Base-by-base conservation (phyloP, 2,888 invertebrate genomes). In the Panorpa germanica region DNA sequence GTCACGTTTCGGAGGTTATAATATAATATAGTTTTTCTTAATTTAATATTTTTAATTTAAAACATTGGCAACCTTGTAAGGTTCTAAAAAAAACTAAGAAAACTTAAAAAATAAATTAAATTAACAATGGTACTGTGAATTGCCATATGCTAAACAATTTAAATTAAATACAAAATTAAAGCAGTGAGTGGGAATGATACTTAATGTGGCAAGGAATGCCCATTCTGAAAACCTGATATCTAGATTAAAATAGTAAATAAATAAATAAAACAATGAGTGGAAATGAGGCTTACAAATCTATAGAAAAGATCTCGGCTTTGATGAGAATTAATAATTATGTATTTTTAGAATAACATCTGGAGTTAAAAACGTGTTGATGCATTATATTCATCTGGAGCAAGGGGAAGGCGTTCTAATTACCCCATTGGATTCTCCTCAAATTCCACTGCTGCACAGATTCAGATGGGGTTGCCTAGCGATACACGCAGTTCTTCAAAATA, bases 301-400 rank as follows among this genome's bases (percentile, higher is more conserved):
- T n/a, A 11, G 21, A 9, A 13, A n/a, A n/a, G n/a, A n/a, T 14
- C 21, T 10, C 11, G 6, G 13, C 10, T 15, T 17, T 32, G 4
- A 13, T 29, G 11, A 19, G 13, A 15, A 11, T 10, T 14, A 4
- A 30, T 8, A 12, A 17, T 16, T 16, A 49, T 14, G 11, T 35
- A 23, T 30, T 35, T 53, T 22, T 44, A 65, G 65, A 48, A 56
- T 76, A 40, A 76, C 77, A 11, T 59, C 69, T 2, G 80, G 80
- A 2, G 62, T 64, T 29, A 70, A 71, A 34, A 80, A 80, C 47
- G 69, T 71, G 7, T 48, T 83, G 33, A 73, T 78, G 45, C 74
- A 81, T 48, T 82, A 74, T 43, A 62, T 82, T 1, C 71, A 75
- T 34, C 49, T 83, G 31, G 77, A 83, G 47, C 55, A 60, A 1